A percentile compares a stretch with the other conserved stretches of the same genome.
Evolutionary conservation across 2,888 invertebrate genomes (phyloP).

Genomic region (Cephonodes hylas): DNA sequence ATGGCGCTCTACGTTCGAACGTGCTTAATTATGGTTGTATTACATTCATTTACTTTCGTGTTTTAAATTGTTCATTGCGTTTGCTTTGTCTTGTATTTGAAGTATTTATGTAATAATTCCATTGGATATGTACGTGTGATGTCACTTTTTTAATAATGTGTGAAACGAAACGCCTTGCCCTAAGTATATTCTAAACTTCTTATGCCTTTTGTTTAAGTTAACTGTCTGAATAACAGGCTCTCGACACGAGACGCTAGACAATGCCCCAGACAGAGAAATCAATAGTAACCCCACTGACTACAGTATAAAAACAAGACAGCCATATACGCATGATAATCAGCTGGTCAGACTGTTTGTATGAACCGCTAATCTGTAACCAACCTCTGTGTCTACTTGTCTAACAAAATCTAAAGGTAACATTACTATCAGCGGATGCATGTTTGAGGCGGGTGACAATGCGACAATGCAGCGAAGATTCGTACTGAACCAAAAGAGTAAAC

Average conservation of each 20-base stretch:
- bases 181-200: background rate
- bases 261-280: slow-evolving; percentile 24
- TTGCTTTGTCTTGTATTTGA: too few species aligned
- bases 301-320: background rate
- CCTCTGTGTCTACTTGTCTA: background rate
- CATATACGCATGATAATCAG: background rate
- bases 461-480: slow-evolving; percentile 1
- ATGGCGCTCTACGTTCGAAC: background rate
- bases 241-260: slow-evolving; percentile 30
- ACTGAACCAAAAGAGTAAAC: background rate
- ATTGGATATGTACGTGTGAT: background rate
- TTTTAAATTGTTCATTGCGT: background rate
- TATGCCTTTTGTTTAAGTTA: background rate
- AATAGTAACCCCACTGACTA: slow-evolving; percentile 18
- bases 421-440: slow-evolving; percentile 8
- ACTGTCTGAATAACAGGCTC: slow-evolving; percentile 23
- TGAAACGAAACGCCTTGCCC: background rate
- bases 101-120: background rate
- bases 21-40: background rate
- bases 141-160: background rate
- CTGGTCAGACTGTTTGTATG: background rate
- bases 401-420: background rate
- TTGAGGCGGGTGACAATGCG: slow-evolving; percentile 6
- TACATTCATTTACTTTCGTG: background rate
- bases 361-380: background rate